A percentile compares a stretch with the other conserved stretches of the same genome.
Evolutionary conservation across 2,113 vertebrate genomes (phyloP).

Genomic region (Atherinomorus stipes): DNA sequence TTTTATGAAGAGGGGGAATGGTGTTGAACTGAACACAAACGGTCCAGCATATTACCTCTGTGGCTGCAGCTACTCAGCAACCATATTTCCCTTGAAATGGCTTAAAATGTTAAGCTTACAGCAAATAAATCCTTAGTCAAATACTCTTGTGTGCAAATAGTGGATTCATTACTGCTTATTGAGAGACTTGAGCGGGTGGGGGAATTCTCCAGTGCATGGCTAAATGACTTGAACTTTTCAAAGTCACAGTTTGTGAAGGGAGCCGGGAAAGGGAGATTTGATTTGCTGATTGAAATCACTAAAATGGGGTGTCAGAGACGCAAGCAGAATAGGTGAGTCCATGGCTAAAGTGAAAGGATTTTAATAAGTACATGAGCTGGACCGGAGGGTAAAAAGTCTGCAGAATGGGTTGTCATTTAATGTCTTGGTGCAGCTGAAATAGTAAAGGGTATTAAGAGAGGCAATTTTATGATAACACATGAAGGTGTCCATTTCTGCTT

Average conservation of each 20-base stretch:
- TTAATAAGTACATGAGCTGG: conserved; percentile 42
- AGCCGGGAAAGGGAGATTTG: conserved; percentile 36
- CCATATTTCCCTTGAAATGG: conserved; percentile 45
- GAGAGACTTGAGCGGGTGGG: conserved; percentile 47
- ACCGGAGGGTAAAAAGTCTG: conserved; percentile 32
- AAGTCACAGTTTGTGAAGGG: conserved; percentile 55
- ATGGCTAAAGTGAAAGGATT: conserved; percentile 61
- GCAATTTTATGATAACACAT: conserved; percentile 49
- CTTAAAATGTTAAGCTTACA: conserved; percentile 61
- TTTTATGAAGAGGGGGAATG: not conserved
- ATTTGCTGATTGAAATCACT: conserved; percentile 60
- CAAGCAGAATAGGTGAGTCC: conserved; percentile 45
- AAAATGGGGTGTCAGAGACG: conserved; percentile 36
- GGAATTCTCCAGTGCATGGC: conserved; percentile 38
- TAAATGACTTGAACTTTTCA: conserved; percentile 69
- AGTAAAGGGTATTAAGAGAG: conserved; percentile 36
- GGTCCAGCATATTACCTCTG: conserved; percentile 14
- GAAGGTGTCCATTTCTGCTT: conserved; percentile 44
- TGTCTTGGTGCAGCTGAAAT: conserved; percentile 32
- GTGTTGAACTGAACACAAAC: conserved; percentile 24
- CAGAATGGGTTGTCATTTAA: conserved; percentile 35
- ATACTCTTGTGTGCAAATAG: conserved; percentile 67
- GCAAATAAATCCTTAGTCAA: conserved; percentile 58
- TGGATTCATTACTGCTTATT: conserved; percentile 65
- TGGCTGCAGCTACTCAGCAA: conserved; percentile 22